phyloP scores from a whole-genome alignment of 1,140 invertebrate genomes.

The Drosophila azteca region DNA sequence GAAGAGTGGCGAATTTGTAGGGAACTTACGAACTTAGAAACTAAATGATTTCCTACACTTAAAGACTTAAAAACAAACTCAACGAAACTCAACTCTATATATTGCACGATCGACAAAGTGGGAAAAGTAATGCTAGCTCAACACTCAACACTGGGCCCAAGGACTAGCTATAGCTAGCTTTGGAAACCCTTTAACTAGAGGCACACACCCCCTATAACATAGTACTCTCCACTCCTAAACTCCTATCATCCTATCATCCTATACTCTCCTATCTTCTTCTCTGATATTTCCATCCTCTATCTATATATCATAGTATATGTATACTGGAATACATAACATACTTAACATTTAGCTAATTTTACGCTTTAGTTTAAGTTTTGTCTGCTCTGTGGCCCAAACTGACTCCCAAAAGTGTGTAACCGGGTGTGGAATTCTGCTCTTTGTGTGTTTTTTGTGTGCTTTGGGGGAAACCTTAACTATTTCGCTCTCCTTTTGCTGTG shows the following conservation, averaged over 20 bases:
- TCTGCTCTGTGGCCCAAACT: slow-evolving; percentile 13
- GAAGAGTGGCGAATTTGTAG: not conserved
- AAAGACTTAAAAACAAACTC: slow-evolving; percentile 52
- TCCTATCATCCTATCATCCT: not conserved
- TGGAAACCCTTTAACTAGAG: slow-evolving; percentile 29
- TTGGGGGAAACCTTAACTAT: slow-evolving; percentile 57
- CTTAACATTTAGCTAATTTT: slow-evolving; percentile 43
- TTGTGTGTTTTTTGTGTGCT: slow-evolving; percentile 14
- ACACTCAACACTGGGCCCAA: slow-evolving; percentile 46
- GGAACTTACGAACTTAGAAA: slow-evolving; percentile 26
- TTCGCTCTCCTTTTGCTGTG: slow-evolving; percentile 18
- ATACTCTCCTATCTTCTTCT: slow-evolving; percentile 16
- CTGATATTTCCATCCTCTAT: not conserved
- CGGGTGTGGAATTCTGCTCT: slow-evolving; percentile 51
- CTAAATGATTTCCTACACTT: slow-evolving; percentile 41
- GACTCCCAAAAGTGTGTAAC: slow-evolving; percentile 47
- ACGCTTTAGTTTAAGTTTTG: slow-evolving; percentile 4
- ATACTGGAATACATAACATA: slow-evolving; percentile 52
- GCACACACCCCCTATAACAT: slow-evolving; percentile 26
- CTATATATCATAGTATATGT: slow-evolving; percentile 11
- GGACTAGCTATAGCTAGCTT: slow-evolving; percentile 50
- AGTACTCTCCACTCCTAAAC: not conserved
- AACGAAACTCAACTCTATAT: slow-evolving; percentile 40
- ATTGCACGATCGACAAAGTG: slow-evolving; percentile 43
- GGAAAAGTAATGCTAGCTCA: too few relatives aligned